These are phyloP conservation scores for Lamellibrachia luymesi DNA, from an alignment of 1,140 invertebrate species.

Conservation along the genomic window DNA sequence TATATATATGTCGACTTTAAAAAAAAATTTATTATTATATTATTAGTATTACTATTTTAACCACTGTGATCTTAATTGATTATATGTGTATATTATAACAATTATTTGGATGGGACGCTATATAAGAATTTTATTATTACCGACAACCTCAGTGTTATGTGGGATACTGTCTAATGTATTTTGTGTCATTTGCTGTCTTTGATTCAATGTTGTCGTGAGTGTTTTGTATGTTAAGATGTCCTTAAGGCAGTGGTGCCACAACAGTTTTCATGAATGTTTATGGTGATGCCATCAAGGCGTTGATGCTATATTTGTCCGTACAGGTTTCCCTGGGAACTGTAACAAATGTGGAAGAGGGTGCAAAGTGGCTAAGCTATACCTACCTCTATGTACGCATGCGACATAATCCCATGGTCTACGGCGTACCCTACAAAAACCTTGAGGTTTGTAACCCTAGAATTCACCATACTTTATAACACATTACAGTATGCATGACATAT, in stretches of 20 bases:
- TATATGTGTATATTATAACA: no score
- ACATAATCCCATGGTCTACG: slow-evolving; percentile 89
- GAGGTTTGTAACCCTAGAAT: slow-evolving; percentile 47
- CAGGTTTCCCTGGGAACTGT: slow-evolving; percentile 91
- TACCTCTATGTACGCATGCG: slow-evolving; percentile 94
- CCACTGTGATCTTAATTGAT: no score
- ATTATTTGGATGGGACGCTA: no score
- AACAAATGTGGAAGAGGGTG: slow-evolving; percentile 90
- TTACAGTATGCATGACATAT: background rate
- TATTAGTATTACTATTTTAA: no score
- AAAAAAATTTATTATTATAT: no score
- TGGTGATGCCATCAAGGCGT: background rate
- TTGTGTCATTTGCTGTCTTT: background rate
- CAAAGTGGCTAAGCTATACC: slow-evolving; percentile 96
- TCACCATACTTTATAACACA: background rate
- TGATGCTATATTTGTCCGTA: slow-evolving; percentile 29
- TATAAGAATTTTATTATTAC: no score
- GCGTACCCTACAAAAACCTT: slow-evolving; percentile 71
- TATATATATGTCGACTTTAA: no score
- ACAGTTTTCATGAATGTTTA: background rate
- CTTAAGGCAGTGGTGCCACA: background rate
- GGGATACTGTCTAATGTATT: background rate
- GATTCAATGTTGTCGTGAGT: background rate
- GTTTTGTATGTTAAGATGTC: background rate
- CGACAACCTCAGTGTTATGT: no score